Conservation (phyloP, 2,888 invertebrate genomes). For the Polydrusus tereticollis region DNA sequence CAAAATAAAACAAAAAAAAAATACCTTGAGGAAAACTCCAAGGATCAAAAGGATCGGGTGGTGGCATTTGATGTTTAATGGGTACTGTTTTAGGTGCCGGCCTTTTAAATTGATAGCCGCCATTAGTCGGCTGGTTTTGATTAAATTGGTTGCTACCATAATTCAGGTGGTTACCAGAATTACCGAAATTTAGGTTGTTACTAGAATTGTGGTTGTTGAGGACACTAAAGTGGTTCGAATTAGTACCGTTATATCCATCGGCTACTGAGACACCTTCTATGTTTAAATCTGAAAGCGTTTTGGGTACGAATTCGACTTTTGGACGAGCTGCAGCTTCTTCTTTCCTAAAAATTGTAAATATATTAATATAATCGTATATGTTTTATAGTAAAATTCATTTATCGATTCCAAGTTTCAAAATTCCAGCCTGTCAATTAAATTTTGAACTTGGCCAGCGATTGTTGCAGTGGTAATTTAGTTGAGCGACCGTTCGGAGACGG, state of each 20-base stretch:
- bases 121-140: conserved; percentile 44
- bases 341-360: conserved; percentile 73
- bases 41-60: conserved; percentile 70
- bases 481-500: too few relatives aligned
- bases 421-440: too few relatives aligned
- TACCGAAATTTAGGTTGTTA: conserved; percentile 52
- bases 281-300: conserved; percentile 88
- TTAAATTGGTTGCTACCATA: conserved; percentile 51
- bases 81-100: conserved; percentile 59
- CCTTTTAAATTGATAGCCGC: conserved; percentile 57
- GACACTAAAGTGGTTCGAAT: conserved; percentile 49
- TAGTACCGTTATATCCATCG: conserved; percentile 77
- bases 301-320: conserved; percentile 91
- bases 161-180: conserved; percentile 52
- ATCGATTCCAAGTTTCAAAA: too few relatives aligned
- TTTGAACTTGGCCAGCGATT: too few relatives aligned
- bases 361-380: not conserved
- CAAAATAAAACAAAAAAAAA: conserved; percentile 61
- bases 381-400: too few relatives aligned
- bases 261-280: conserved; percentile 76
- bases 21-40: conserved; percentile 74
- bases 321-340: conserved; percentile 91
- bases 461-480: too few relatives aligned
- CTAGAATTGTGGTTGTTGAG: conserved; percentile 53
- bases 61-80: conserved; percentile 64